Conservation (phyloP, 35 echinoderm and acorn worm genomes). For the Ophioderma brevispina region DNA sequence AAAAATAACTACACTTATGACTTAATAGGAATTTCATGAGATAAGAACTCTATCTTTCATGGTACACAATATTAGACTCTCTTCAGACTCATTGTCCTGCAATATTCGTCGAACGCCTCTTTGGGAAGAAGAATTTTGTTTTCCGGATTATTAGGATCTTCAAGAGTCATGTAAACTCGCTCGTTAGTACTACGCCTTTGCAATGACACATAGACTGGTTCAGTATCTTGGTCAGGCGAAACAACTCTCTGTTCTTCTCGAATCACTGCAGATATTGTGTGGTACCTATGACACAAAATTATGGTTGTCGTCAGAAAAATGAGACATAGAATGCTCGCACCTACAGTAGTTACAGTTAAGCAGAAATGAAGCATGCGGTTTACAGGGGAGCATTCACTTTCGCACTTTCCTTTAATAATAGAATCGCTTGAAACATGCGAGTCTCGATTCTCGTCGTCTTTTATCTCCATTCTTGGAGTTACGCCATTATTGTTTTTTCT, state of each 20-base stretch:
- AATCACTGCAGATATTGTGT: background rate
- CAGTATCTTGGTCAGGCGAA: background rate
- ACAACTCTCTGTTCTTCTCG: background rate
- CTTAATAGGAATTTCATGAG: no score
- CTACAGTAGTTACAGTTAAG: background rate
- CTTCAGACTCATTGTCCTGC: background rate
- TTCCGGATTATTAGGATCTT: background rate
- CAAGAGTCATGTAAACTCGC: background rate
- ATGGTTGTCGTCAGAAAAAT: background rate
- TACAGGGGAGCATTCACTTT: background rate
- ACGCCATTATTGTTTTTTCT: background rate
- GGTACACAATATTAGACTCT: background rate
- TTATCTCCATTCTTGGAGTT: background rate
- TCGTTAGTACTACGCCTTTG: background rate
- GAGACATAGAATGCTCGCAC: background rate
- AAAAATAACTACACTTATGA: no score
- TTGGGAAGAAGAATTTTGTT: background rate
- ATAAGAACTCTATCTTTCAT: no score
- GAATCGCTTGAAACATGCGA: background rate
- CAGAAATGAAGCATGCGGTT: background rate
- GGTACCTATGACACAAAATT: background rate
- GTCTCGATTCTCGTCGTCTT: background rate
- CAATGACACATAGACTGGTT: background rate
- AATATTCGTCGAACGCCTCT: background rate
- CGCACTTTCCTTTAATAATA: background rate